These are phyloP conservation scores for Parazoanthus swiftii DNA, from an alignment of 92 coral and sea anemone species.

Conservation along the genomic window DNA sequence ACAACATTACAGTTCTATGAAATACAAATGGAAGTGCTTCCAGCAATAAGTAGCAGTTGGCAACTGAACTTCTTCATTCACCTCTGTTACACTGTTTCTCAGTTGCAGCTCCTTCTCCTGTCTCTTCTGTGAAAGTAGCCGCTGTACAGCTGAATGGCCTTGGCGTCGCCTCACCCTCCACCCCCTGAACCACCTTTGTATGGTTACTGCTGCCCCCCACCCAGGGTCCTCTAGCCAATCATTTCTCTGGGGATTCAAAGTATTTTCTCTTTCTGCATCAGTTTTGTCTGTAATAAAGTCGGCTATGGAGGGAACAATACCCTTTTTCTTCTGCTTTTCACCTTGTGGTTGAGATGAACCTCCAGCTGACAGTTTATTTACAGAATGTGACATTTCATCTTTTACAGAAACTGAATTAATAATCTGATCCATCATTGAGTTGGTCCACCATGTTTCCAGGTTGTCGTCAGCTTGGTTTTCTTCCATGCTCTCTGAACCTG, in stretches of 20 bases:
- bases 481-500: constrained; percentile 38
- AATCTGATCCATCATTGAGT: constrained; percentile 35
- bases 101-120: constrained; percentile 64
- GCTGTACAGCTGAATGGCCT: constrained; percentile 73
- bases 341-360: not conserved
- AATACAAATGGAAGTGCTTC: not conserved
- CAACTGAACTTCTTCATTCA: not conserved
- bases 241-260: not conserved
- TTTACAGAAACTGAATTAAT: constrained; percentile 32
- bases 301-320: not conserved
- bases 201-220: constrained; percentile 74
- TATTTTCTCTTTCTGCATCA: constrained; percentile 37
- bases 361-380: constrained; percentile 6
- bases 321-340: not conserved
- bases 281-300: not conserved
- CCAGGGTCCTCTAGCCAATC: not conserved
- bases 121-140: constrained; percentile 69
- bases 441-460: constrained; percentile 30
- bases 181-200: constrained; percentile 88
- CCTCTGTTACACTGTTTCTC: constrained; percentile 30
- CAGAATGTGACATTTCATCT: not conserved
- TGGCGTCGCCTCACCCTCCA: constrained; percentile 66
- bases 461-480: constrained; percentile 27
- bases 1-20: not conserved
- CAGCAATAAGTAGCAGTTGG: not conserved